phyloP scores from a whole-genome alignment of 2,888 invertebrate genomes.

The Volucella zonaria region DNA sequence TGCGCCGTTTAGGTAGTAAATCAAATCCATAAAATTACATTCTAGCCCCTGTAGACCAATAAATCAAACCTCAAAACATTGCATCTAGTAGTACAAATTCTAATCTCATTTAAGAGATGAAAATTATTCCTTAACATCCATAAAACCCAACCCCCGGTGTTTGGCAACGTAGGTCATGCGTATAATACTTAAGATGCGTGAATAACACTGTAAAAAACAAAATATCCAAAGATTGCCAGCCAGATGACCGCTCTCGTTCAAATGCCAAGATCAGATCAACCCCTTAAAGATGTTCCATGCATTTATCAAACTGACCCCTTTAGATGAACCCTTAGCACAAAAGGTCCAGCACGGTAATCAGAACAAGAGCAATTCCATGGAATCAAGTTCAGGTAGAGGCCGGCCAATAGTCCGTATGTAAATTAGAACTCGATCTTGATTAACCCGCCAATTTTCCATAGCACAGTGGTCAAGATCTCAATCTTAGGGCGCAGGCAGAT shows the following conservation, averaged over 20 bases:
- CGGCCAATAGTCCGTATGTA: constrained; percentile 58
- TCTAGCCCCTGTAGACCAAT: constrained; percentile 7
- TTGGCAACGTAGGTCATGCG: constrained; percentile 68
- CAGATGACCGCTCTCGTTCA: constrained; percentile 67
- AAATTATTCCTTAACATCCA: constrained; percentile 55
- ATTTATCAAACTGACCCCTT: constrained; percentile 62
- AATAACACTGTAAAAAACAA: constrained; percentile 69
- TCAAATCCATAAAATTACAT: not conserved
- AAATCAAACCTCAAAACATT: constrained; percentile 43
- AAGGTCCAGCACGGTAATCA: constrained; percentile 72
- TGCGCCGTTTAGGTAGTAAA: not conserved
- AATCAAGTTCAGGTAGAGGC: constrained; percentile 39
- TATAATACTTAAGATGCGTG: constrained; percentile 74
- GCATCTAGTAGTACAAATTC: constrained; percentile 58
- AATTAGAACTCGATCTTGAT: constrained; percentile 72
- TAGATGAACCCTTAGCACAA: constrained; percentile 61
- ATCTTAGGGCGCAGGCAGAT: constrained; percentile 38
- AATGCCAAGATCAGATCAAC: constrained; percentile 64
- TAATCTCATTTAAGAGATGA: constrained; percentile 40
- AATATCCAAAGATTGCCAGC: constrained; percentile 36
- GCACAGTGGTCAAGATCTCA: constrained; percentile 71
- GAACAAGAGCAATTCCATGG: constrained; percentile 63
- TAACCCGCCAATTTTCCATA: constrained; percentile 74
- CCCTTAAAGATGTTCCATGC: constrained; percentile 51
- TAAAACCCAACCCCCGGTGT: constrained; percentile 65